These are phyloP conservation scores for Selene dorsalis DNA, from an alignment of 2,797 vertebrate species.

Conservation along the genomic window DNA sequence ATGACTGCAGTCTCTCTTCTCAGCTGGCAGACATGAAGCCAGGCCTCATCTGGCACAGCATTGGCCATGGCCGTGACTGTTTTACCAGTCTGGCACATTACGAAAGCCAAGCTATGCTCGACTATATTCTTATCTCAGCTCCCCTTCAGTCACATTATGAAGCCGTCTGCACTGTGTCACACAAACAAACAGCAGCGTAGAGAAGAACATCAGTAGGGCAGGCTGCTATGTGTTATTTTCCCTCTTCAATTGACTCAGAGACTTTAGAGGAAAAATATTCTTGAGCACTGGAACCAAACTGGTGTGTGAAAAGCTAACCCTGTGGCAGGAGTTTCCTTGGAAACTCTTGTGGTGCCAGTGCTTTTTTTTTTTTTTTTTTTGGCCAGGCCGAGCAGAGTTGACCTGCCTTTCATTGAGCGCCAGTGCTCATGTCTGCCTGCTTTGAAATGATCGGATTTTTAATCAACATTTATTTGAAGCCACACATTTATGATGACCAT, in stretches of 20 bases:
- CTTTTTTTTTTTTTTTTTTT: conserved; percentile 45
- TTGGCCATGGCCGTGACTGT: conserved; percentile 67
- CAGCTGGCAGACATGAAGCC: conserved; percentile 74
- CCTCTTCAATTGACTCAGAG: conserved; percentile 71
- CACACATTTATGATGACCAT: conserved; percentile 69
- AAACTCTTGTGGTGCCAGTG: conserved; percentile 67
- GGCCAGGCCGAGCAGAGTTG: conserved; percentile 66
- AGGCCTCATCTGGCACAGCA: conserved; percentile 74
- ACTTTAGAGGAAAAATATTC: conserved; percentile 74
- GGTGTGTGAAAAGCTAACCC: conserved; percentile 66
- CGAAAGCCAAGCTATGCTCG: conserved; percentile 71
- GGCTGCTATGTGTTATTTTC: conserved; percentile 62
- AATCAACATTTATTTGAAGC: conserved; percentile 71
- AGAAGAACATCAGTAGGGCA: conserved; percentile 62
- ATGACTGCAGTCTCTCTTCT: conserved; percentile 75
- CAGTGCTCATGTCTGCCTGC: conserved; percentile 62
- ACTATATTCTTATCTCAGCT: conserved; percentile 75
- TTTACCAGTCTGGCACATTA: conserved; percentile 76
- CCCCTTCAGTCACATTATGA: conserved; percentile 73
- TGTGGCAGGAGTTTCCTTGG: conserved; percentile 77
- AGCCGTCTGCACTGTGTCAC: conserved; percentile 63
- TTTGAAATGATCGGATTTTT: conserved; percentile 70
- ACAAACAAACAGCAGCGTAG: conserved; percentile 67
- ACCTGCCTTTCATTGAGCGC: conserved; percentile 72
- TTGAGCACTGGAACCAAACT: conserved; percentile 72